phyloP scores from a whole-genome alignment of 2,888 invertebrate species.

The Trichogramma dendrolimi region DNA sequence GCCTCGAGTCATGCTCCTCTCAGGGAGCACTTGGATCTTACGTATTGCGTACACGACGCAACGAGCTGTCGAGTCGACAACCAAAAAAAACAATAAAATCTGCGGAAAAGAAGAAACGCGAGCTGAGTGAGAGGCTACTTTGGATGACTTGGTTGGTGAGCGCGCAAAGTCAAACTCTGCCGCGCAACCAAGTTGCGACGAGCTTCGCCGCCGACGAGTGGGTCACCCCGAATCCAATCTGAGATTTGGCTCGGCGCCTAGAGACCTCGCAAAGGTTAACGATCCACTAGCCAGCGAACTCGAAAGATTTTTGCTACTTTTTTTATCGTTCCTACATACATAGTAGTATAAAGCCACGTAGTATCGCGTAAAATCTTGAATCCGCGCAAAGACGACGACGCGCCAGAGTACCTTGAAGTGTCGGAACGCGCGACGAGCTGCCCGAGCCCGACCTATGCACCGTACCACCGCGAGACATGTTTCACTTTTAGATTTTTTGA shows the following conservation, averaged over 20 bases:
- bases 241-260: constrained; percentile 48
- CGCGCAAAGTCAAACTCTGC: constrained; percentile 9
- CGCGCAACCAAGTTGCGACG: constrained; percentile 24
- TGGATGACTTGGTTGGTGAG: no score
- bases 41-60: no score
- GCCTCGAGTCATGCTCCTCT: no score
- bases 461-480: background rate
- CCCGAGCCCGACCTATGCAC: background rate
- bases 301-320: constrained; percentile 12
- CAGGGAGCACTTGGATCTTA: no score
- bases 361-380: background rate
- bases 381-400: background rate
- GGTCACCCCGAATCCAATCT: constrained; percentile 48
- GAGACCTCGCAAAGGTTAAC: constrained; percentile 47
- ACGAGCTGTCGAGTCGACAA: no score
- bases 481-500: no score
- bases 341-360: background rate
- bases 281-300: constrained; percentile 38
- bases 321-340: no score
- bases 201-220: constrained; percentile 32
- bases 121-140: no score
- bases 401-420: background rate
- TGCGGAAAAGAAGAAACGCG: no score
- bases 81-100: no score
- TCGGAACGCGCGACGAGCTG: background rate